A percentile compares a stretch with the other conserved stretches of the same genome.
These are phyloP conservation scores for Acropora tenuis DNA, from an alignment of 64 coral and sea anemone species.

Conservation along the genomic window DNA sequence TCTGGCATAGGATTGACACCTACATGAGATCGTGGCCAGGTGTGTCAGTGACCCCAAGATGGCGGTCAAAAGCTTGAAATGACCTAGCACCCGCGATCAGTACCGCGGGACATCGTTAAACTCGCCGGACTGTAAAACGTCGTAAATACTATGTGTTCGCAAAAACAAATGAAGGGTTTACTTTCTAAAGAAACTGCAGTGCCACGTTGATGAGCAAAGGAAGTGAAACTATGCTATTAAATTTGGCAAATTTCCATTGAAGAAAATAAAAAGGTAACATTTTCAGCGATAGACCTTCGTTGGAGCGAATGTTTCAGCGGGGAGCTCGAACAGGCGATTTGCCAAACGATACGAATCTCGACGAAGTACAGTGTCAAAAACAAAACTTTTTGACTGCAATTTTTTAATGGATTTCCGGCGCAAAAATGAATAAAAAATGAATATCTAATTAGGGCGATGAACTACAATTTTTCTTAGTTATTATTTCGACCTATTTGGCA, in stretches of 20 bases:
- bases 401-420: background rate
- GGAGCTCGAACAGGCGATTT: background rate
- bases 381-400: background rate
- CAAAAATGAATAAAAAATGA: no score
- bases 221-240: background rate
- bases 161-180: no score
- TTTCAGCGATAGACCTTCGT: background rate
- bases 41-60: no score
- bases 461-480: background rate
- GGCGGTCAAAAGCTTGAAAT: no score
- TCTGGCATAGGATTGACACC: background rate
- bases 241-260: no score
- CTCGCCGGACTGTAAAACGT: no score
- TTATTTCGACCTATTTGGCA: background rate
- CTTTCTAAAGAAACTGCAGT: no score
- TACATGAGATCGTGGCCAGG: no score
- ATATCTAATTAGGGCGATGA: background rate
- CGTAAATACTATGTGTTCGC: no score
- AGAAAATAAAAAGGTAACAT: background rate
- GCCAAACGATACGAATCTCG: background rate
- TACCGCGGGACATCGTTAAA: no score
- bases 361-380: background rate
- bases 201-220: background rate
- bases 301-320: background rate
- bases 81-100: no score